Evolutionary conservation across 2,888 invertebrate genomes (phyloP), one percentile per base, ranked within the genome.

Genomic region (Pteria penguin): DNA sequence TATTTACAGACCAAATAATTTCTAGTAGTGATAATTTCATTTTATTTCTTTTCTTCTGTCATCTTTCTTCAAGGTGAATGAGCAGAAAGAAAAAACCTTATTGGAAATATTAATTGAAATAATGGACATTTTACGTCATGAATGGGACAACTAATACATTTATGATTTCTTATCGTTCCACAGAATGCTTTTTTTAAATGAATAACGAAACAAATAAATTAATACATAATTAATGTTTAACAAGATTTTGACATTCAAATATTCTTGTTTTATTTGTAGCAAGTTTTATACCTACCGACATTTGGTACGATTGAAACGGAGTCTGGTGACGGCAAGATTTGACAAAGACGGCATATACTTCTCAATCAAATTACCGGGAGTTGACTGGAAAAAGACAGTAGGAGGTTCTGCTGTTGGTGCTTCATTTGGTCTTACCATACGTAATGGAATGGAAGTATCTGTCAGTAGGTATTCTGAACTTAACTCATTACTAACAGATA

Each of bases 401-500:
- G 80, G 80, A 32, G 72, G 52, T 22, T 54, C 65, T 14, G 70
- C 60, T 1, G 22, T 80, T 3, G 80, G 80, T 54, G 78, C 77
- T n/a, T 57, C 36, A 2, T 70, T 80, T 68, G 80, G 80, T 26
- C 62, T 80, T 11, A 65, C 45, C 22, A 55, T 78, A 11, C 45
- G 60, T n/a, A 80, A 80, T 66, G 52, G 67, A 32, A 57, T 80
- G 14, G 72, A 78, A 45, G 31, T 80, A 22, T 69, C 72, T 36
- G 32, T 80, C 29, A 78, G 78, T 78, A 78, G 18, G 68, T 45
- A 45, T 45, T n/a, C n/a, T n/a, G n/a, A n/a, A n/a, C n/a, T n/a
- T n/a, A n/a, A n/a, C n/a, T n/a, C n/a, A n/a, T n/a, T n/a, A n/a
- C n/a, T n/a, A n/a, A n/a, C n/a, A n/a, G n/a, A n/a, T n/a, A n/a